phyloP scores from a whole-genome alignment of 2,797 vertebrate genomes.

The Ctenosaura bakeri region DNA sequence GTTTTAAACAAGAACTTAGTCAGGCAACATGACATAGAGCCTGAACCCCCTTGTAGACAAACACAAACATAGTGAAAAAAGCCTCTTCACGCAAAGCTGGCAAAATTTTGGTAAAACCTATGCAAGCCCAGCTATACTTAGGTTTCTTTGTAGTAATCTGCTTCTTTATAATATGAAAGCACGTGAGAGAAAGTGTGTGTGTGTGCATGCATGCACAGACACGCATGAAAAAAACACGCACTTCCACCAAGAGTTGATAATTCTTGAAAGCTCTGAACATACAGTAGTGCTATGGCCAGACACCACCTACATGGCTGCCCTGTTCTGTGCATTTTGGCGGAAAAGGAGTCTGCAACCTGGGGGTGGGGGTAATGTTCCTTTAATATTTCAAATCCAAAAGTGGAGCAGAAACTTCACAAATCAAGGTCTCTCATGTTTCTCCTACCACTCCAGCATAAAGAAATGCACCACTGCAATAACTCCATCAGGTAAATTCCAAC shows the following conservation, averaged over 20 bases:
- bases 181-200: too few relatives aligned
- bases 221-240: not conserved
- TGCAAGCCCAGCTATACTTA: not conserved
- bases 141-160: not conserved
- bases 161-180: too few relatives aligned
- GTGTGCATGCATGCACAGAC: too few relatives aligned
- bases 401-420: not conserved
- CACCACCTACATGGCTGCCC: not conserved
- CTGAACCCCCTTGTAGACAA: not conserved
- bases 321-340: too few relatives aligned
- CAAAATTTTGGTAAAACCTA: not conserved
- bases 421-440: not conserved
- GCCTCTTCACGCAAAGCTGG: not conserved
- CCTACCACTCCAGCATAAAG: not conserved
- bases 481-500: not conserved
- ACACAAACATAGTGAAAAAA: not conserved
- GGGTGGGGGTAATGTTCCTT: not conserved
- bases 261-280: not conserved
- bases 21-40: not conserved
- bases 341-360: not conserved
- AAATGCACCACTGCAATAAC: not conserved
- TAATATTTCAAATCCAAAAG: not conserved
- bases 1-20: not conserved
- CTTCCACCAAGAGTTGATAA: not conserved
- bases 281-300: not conserved